Percentiles rank a stretch among this genome's conserved stretches.
These are phyloP conservation scores for Drosophila merina DNA, from an alignment of 2,888 invertebrate genomes.

Conservation along the genomic window DNA sequence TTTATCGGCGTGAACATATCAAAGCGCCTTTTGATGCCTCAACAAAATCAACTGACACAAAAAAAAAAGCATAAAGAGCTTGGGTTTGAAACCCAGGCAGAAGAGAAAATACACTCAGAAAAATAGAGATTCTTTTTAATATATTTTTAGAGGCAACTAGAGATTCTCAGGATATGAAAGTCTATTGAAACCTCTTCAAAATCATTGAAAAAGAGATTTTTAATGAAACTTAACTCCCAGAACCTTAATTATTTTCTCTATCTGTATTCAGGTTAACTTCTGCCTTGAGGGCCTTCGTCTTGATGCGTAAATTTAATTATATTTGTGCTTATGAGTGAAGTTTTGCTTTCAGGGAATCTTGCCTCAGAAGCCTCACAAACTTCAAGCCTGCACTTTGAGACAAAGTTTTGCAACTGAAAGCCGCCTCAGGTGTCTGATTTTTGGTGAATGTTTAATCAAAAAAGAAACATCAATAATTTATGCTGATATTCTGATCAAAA, in stretches of 20 bases:
- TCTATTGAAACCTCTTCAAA: neutral
- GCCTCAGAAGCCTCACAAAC: neutral
- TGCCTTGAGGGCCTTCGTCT: neutral
- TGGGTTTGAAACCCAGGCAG: neutral
- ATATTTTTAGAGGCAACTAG: no score
- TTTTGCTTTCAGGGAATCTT: conserved; percentile 5
- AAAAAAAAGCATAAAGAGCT: neutral
- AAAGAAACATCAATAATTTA: conserved; percentile 1
- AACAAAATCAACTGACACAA: neutral
- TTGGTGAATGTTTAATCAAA: neutral
- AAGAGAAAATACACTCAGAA: neutral
- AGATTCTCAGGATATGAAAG: no score
- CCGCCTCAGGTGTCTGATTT: neutral
- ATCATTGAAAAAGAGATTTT: no score
- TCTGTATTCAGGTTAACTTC: neutral
- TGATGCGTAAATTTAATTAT: conserved; percentile 68
- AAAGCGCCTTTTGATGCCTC: conserved; percentile 56
- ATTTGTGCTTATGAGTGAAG: conserved; percentile 53
- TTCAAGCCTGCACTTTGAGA: neutral
- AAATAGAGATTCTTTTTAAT: conserved; percentile 1
- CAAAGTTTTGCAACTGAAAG: conserved; percentile 1
- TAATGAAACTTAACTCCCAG: no score
- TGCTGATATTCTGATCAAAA: neutral
- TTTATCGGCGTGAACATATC: conserved; percentile 54
- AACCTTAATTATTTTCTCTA: neutral